A percentile compares a stretch with the other conserved stretches of the same genome.
Evolutionary conservation across 2,113 vertebrate genomes (phyloP).

Genomic region (Crocuta crocuta): DNA sequence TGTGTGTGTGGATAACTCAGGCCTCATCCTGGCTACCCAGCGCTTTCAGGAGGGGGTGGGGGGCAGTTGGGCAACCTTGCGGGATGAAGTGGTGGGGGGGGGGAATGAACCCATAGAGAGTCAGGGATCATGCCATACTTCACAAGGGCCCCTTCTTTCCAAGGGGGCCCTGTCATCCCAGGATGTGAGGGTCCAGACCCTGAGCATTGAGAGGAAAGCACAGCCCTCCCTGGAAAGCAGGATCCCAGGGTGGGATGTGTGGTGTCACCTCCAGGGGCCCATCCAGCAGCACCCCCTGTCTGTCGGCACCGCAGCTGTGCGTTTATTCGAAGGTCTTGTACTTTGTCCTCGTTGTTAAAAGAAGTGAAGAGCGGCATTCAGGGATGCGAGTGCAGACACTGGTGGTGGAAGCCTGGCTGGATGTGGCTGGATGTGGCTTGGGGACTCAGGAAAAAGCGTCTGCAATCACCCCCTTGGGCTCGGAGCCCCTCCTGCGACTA

Average conservation of each 20-base stretch:
- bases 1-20: fast-evolving
- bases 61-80: background rate
- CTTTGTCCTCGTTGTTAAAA: background rate
- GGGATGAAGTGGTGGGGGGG: too few species aligned
- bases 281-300: background rate
- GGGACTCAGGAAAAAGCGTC: background rate
- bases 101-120: background rate
- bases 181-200: background rate
- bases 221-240: background rate
- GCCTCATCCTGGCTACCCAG: background rate
- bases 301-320: fast-evolving
- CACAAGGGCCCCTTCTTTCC: background rate
- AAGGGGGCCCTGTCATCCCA: background rate
- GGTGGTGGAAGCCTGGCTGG: background rate
- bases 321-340: background rate
- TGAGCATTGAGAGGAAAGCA: background rate
- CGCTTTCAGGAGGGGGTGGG: background rate
- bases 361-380: background rate
- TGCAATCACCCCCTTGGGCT: background rate
- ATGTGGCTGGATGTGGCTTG: too few species aligned
- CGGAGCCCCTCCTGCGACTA: background rate
- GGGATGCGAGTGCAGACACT: background rate
- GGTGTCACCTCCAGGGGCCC: background rate
- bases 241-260: background rate
- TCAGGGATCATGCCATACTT: background rate